phyloP scores from a whole-genome alignment of 2,797 vertebrate species.

The Gobionotothen gibberifrons region DNA sequence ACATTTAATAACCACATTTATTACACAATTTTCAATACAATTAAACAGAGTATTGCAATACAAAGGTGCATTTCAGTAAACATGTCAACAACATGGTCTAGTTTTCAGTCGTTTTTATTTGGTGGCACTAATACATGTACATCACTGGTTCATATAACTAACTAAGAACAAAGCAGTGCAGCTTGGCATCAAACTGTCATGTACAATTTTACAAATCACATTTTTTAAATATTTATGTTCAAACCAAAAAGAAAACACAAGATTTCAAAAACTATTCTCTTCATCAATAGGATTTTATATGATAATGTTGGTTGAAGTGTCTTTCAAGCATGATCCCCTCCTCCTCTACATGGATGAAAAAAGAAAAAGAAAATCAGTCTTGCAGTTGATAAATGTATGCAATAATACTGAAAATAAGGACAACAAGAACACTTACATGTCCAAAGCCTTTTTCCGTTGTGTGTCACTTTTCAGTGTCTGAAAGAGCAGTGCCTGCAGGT shows the following conservation, averaged over 20 bases:
- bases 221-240: neutral
- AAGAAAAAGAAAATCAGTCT: slow-evolving; percentile 19
- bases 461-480: slow-evolving; percentile 80
- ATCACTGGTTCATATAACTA: slow-evolving; percentile 15
- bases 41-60: neutral
- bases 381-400: neutral
- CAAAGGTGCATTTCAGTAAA: neutral
- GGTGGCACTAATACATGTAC: neutral
- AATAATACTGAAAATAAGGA: too few relatives aligned
- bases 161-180: neutral
- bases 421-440: slow-evolving; percentile 47
- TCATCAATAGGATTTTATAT: slow-evolving; percentile 35
- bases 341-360: slow-evolving; percentile 50
- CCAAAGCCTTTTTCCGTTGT: slow-evolving; percentile 61
- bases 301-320: slow-evolving; percentile 10
- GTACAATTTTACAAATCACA: slow-evolving; percentile 9
- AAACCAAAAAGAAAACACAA: neutral
- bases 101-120: slow-evolving; percentile 50
- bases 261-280: slow-evolving; percentile 10
- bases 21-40: neutral
- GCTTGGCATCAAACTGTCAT: neutral
- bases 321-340: slow-evolving; percentile 51
- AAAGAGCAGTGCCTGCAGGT: slow-evolving; percentile 78
- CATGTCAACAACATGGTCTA: neutral
- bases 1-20: neutral